Percentiles rank a stretch among this genome's conserved stretches.
These are phyloP conservation scores for Macrotus californicus DNA, from an alignment of 2,113 vertebrate genomes.

Conservation along the genomic window DNA sequence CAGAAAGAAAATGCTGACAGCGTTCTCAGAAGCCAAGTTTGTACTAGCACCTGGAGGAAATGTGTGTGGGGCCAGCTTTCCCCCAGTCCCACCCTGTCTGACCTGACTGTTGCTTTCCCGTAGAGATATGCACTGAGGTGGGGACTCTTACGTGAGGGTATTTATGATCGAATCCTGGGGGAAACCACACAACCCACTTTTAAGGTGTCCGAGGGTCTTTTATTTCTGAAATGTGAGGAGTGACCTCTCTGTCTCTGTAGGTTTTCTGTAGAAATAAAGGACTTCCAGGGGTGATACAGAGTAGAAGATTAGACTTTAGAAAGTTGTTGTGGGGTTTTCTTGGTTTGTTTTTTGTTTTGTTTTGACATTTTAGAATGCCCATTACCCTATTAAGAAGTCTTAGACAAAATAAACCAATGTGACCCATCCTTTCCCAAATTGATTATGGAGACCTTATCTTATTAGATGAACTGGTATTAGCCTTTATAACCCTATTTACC, in stretches of 20 bases:
- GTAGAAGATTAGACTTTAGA: background rate
- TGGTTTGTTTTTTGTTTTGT: background rate
- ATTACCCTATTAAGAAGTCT: background rate
- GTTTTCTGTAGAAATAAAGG: slow-evolving; percentile 17
- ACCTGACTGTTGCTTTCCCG: background rate
- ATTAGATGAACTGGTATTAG: background rate
- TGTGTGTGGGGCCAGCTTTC: background rate
- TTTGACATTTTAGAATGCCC: background rate
- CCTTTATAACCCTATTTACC: background rate
- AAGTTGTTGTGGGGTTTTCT: background rate
- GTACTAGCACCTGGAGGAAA: background rate
- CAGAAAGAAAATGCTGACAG: background rate
- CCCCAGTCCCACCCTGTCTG: background rate
- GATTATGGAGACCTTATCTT: background rate
- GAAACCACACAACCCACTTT: background rate
- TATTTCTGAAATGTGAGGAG: background rate
- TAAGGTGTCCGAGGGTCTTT: background rate
- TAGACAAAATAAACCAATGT: background rate
- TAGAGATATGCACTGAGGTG: background rate
- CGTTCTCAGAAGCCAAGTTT: background rate
- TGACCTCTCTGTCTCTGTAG: background rate
- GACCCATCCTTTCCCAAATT: background rate
- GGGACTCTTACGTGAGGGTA: background rate
- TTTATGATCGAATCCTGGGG: background rate
- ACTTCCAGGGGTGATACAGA: background rate